A percentile compares a stretch with the other conserved stretches of the same genome.
Evolutionary conservation across 2,113 vertebrate genomes (phyloP).

Genomic region (Crotophaga sulcirostris): DNA sequence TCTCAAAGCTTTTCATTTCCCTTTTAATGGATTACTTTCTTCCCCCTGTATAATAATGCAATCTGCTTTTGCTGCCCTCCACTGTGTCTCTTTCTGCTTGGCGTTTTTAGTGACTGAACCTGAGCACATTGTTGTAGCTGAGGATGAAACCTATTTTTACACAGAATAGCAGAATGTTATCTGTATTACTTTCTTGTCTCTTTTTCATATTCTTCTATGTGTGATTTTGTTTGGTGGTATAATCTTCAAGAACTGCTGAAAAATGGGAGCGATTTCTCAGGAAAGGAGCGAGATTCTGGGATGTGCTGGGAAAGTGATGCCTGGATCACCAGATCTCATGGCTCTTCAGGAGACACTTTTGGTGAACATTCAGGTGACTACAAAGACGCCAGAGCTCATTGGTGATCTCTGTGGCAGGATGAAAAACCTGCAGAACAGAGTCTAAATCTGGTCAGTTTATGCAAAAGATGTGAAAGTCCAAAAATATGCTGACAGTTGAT

Average conservation of each 20-base stretch:
- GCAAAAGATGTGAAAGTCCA: background rate
- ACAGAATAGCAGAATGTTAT: background rate
- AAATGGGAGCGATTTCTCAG: background rate
- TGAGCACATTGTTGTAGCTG: background rate
- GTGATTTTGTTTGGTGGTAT: background rate
- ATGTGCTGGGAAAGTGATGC: background rate
- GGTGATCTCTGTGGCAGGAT: background rate
- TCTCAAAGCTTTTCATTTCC: slow-evolving; percentile 33
- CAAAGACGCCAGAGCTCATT: background rate
- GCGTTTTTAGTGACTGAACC: slow-evolving; percentile 28
- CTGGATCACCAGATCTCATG: background rate
- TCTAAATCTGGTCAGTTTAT: background rate
- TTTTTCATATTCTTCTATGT: background rate
- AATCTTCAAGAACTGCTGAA: background rate
- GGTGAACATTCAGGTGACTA: background rate
- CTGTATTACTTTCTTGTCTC: background rate
- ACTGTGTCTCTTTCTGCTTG: background rate
- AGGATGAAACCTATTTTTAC: slow-evolving; percentile 15
- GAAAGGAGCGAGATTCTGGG: background rate
- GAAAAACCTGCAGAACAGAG: background rate
- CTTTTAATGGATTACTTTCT: slow-evolving; percentile 33
- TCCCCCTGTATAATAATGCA: background rate
- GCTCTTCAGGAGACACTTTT: background rate
- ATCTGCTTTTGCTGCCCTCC: slow-evolving; percentile 12
- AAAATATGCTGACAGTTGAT: background rate